Conservation (phyloP, 2,113 vertebrate genomes). For the Siniperca chuatsi region DNA sequence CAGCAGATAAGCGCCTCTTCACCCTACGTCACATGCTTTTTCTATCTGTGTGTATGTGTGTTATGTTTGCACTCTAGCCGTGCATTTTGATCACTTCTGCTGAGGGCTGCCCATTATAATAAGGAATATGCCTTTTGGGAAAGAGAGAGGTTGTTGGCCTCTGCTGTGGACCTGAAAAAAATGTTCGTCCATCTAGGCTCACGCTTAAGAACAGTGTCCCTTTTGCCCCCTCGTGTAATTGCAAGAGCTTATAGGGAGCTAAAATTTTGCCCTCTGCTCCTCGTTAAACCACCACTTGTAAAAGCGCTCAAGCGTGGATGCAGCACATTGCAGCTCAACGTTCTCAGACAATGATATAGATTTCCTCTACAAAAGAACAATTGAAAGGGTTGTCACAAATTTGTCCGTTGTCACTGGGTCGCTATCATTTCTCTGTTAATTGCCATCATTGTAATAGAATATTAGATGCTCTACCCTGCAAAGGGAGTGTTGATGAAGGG, state of each 20-base stretch:
- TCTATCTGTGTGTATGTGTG: constrained; percentile 23
- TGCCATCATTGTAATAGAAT: constrained; percentile 81
- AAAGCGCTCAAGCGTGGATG: constrained; percentile 76
- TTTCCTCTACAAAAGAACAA: constrained; percentile 80
- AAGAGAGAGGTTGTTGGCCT: constrained; percentile 45
- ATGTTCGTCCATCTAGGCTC: constrained; percentile 46
- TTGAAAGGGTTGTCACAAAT: constrained; percentile 82
- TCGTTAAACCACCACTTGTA: constrained; percentile 80
- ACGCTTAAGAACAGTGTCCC: constrained; percentile 66
- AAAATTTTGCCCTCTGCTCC: constrained; percentile 78
- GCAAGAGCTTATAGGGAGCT: constrained; percentile 73
- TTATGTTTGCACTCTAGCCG: constrained; percentile 16
- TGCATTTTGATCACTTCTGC: constrained; percentile 52
- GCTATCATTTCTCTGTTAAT: constrained; percentile 80
- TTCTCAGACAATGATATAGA: constrained; percentile 80
- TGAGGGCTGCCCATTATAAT: constrained; percentile 57
- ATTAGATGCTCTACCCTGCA: constrained; percentile 67
- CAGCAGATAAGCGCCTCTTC: constrained; percentile 40
- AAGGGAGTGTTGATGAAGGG: constrained; percentile 73
- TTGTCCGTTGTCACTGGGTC: constrained; percentile 79
- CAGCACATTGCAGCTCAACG: constrained; percentile 73
- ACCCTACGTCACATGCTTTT: constrained; percentile 29
- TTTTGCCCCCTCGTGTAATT: constrained; percentile 77
- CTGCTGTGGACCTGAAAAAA: constrained; percentile 31
- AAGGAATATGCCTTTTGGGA: constrained; percentile 55